phyloP scores from a whole-genome alignment of 2,888 invertebrate genomes.

The Drosophila imparisetae region DNA sequence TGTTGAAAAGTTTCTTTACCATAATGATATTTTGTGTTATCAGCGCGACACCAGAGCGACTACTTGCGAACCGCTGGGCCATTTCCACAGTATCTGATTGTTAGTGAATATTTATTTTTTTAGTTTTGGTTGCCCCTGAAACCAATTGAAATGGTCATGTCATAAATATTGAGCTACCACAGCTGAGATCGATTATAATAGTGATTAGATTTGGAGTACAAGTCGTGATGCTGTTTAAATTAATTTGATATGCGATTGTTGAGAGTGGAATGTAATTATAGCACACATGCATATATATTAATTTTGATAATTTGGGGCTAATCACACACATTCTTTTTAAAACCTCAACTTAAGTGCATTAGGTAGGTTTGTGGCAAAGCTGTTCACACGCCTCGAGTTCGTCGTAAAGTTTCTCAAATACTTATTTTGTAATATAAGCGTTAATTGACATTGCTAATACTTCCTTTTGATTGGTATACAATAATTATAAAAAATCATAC shows the following conservation, averaged over 20 bases:
- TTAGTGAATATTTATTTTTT: not conserved
- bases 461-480: not conserved
- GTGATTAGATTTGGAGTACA: constrained; percentile 30
- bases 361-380: not conserved
- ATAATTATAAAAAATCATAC: not conserved
- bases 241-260: constrained; percentile 30
- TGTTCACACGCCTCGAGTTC: constrained; percentile 2
- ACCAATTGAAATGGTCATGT: constrained; percentile 7
- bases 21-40: constrained; percentile 57
- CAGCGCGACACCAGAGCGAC: constrained; percentile 21
- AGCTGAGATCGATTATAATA: constrained; percentile 8
- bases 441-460: not conserved
- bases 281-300: not conserved
- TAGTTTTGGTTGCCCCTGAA: not conserved
- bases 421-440: not conserved
- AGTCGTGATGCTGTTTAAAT: constrained; percentile 10
- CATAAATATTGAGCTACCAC: constrained; percentile 16
- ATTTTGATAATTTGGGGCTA: constrained; percentile 13
- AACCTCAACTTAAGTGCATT: constrained; percentile 15
- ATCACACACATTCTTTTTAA: not conserved
- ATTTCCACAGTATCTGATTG: constrained; percentile 18
- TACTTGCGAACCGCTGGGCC: constrained; percentile 26
- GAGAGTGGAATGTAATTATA: constrained; percentile 4
- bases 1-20: constrained; percentile 24
- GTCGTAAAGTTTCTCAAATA: constrained; percentile 1